Conservation (phyloP, 2,797 vertebrate species). For the Lophius americanus region DNA sequence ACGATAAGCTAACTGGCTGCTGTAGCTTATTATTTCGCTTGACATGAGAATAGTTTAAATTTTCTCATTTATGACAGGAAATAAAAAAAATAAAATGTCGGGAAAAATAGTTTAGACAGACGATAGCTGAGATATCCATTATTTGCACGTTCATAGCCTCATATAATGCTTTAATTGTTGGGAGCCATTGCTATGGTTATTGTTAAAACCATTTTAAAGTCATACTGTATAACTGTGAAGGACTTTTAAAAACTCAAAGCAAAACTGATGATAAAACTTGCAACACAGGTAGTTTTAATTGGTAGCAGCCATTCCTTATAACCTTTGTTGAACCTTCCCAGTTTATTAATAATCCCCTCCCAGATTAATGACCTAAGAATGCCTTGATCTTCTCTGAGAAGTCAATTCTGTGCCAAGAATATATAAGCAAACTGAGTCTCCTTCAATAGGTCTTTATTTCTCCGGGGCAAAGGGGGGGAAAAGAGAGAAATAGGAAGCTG, state of each 20-base stretch:
- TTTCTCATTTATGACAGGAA: background rate
- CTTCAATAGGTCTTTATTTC: slow-evolving; percentile 71
- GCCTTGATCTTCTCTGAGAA: slow-evolving; percentile 74
- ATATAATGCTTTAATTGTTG: slow-evolving; percentile 18
- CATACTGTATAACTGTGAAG: slow-evolving; percentile 15
- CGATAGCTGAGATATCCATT: background rate
- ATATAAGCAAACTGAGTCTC: slow-evolving; percentile 61
- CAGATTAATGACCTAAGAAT: slow-evolving; percentile 77
- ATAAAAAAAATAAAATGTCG: background rate
- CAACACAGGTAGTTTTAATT: slow-evolving; percentile 62
- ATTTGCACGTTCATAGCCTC: slow-evolving; percentile 9
- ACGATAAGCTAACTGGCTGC: background rate
- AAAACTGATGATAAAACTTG: slow-evolving; percentile 50
- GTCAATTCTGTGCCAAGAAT: slow-evolving; percentile 67
- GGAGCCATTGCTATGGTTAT: slow-evolving; percentile 23
- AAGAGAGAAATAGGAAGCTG: slow-evolving; percentile 41
- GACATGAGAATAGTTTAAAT: background rate
- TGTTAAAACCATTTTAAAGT: slow-evolving; percentile 20
- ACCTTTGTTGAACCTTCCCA: slow-evolving; percentile 51
- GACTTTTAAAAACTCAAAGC: slow-evolving; percentile 29
- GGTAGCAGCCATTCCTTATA: slow-evolving; percentile 56
- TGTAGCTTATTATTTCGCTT: background rate
- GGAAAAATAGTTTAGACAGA: slow-evolving; percentile 1
- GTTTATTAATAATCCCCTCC: slow-evolving; percentile 71
- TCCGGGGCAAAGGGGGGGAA: slow-evolving; percentile 22